These are phyloP conservation scores for Laothoe populi DNA, from an alignment of 2,888 invertebrate species.

Conservation along the genomic window DNA sequence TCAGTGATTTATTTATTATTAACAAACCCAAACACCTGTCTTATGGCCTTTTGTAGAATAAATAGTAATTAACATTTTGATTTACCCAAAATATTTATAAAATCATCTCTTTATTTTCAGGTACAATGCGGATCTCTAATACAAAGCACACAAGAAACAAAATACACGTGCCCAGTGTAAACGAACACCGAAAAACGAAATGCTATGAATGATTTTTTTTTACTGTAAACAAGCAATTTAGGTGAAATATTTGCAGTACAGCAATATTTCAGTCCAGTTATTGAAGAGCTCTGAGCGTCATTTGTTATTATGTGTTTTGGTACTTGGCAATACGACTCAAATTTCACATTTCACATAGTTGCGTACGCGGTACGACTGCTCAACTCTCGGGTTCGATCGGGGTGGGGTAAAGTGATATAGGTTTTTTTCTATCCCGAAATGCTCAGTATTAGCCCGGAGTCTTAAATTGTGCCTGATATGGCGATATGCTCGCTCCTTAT, in stretches of 20 bases:
- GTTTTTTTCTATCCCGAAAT: no score
- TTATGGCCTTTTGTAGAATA: no score
- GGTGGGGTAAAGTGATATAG: no score
- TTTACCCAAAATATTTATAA: not conserved
- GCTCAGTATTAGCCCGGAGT: no score
- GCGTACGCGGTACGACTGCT: no score
- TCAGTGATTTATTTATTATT: no score
- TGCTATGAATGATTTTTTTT: conserved; percentile 19
- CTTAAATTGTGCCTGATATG: no score
- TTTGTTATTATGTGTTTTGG: not conserved
- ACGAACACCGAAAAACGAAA: conserved; percentile 2
- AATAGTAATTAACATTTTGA: no score
- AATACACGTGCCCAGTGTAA: not conserved
- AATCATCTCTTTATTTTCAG: not conserved
- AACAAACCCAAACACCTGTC: no score
- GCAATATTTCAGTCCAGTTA: not conserved
- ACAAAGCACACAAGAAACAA: not conserved
- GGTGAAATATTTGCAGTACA: conserved; percentile 12
- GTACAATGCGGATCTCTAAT: conserved; percentile 11
- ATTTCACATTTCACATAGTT: not conserved
- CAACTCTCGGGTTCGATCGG: no score
- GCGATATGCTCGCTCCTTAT: no score
- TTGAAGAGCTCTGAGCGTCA: not conserved
- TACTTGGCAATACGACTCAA: not conserved
- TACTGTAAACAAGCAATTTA: conserved; percentile 18